Base-by-base conservation (phyloP, 2,797 vertebrate genomes). In the Hippocampus kuda region DNA sequence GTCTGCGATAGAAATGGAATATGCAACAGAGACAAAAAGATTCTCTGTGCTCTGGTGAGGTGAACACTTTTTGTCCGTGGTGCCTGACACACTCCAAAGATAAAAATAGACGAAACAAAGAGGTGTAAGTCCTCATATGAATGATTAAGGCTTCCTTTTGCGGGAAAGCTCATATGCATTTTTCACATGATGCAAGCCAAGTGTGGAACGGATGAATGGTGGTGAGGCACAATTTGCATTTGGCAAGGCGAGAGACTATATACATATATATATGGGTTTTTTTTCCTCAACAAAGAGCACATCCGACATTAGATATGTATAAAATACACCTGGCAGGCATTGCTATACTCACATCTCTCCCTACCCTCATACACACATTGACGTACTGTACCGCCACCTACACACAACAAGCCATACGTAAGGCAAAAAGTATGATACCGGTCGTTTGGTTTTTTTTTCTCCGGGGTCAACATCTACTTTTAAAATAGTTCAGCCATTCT, bases 281-380 rank as follows among this genome's bases (percentile, higher is more conserved):
- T 20, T 51, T 51, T 51, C 22, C 20, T 20, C 20, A 9, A 51
- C 20, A 51, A 51, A 7, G 20, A 51, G 63, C 74, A 81, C 73
- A 81, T 70, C 71, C 56, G 69, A 26, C 72, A 68, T 63, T 38
- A 73, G n/a, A 73, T 68, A 67, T 77, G 41, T 68, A 77, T 74
- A 81, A 78, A 85, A 75, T 78, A 73, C 83, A 88, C 84, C 86
- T 88, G 80, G 80, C 81, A 88, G 85, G 82, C 84, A 85, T 84
- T 56, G 81, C 75, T 41, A 59, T 79, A 85, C 85, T 84, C 81
- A 83, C 82, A 85, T 87, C 82, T 72, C 78, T 87, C 86, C 51
- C 20, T 51, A 54, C 38, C 66, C 42, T 60, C 27, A 65, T 68
- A 68, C 66, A 71, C 72, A 73, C 34, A 38, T 6, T 38, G 34